Conservation (phyloP, 2,888 invertebrate species). For the Podabrus alpinus region DNA sequence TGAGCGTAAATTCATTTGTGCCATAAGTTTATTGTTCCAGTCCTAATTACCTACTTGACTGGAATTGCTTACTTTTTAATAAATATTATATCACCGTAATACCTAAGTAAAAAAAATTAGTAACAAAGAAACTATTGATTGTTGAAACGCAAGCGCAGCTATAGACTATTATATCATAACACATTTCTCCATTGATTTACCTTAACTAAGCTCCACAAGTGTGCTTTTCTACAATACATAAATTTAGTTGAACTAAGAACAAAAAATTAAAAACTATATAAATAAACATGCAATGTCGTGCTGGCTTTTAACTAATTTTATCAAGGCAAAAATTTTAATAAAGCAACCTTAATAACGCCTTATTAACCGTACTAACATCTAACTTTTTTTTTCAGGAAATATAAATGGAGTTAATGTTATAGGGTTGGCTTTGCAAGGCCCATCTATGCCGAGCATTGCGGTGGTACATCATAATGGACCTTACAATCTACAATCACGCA, state of each 20-base stretch:
- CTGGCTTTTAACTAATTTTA: neutral
- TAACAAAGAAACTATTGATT: constrained; percentile 20
- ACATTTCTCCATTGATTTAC: constrained; percentile 23
- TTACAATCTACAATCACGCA: constrained; percentile 40
- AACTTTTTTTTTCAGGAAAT: constrained; percentile 59
- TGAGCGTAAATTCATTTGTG: neutral
- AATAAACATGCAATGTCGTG: neutral
- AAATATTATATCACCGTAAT: neutral
- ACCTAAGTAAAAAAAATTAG: constrained; percentile 1
- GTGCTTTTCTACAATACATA: neutral
- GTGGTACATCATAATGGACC: constrained; percentile 54
- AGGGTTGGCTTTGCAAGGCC: constrained; percentile 58
- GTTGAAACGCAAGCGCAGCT: constrained; percentile 18
- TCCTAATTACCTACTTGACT: neutral
- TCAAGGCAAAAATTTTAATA: neutral
- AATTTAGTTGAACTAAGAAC: neutral
- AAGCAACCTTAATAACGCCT: neutral
- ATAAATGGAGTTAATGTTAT: constrained; percentile 77
- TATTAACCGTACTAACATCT: neutral
- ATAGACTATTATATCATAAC: constrained; percentile 16
- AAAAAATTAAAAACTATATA: neutral
- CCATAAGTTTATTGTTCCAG: neutral
- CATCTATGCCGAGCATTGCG: constrained; percentile 57
- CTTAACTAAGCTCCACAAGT: constrained; percentile 18
- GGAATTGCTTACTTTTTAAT: neutral